Conservation (phyloP, 2,888 invertebrate genomes). For the Mactromeris polynyma region DNA sequence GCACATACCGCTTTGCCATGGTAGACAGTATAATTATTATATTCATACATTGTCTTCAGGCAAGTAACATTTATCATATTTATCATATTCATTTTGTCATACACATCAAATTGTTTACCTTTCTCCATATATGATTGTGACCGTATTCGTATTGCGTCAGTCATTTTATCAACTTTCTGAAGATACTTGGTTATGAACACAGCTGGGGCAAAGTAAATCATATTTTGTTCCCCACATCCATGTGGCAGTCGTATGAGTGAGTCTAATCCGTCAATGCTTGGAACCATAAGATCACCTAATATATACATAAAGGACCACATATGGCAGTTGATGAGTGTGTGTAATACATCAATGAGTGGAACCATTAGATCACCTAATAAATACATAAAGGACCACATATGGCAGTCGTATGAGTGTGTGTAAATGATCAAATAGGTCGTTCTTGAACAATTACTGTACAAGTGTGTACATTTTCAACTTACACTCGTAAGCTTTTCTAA, state of each 20-base stretch:
- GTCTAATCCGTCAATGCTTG: slow-evolving; percentile 14
- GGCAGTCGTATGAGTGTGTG: slow-evolving; percentile 1
- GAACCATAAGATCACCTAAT: slow-evolving; percentile 26
- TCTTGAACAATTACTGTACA: too few species aligned
- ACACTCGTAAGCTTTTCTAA: too few species aligned
- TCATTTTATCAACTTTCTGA: neutral
- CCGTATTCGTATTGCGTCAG: too few species aligned
- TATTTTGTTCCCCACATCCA: slow-evolving; percentile 32
- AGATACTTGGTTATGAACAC: slow-evolving; percentile 27
- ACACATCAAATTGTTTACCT: too few species aligned
- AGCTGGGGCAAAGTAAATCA: slow-evolving; percentile 28
- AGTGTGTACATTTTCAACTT: too few species aligned
- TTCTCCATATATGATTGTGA: too few species aligned
- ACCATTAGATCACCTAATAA: slow-evolving; percentile 26
- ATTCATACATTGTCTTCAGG: too few species aligned
- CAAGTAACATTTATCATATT: too few species aligned
- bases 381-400: neutral
- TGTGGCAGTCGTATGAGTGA: neutral
- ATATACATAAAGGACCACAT: too few species aligned
- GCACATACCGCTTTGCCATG: too few species aligned
- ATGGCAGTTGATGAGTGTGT: neutral
- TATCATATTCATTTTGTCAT: too few species aligned
- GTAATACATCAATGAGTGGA: slow-evolving; percentile 8
- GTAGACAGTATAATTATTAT: too few species aligned
- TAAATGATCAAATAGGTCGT: slow-evolving; percentile 9